Evolutionary conservation across 2,888 invertebrate genomes (phyloP).

Genomic region (Dendrolimus pini): DNA sequence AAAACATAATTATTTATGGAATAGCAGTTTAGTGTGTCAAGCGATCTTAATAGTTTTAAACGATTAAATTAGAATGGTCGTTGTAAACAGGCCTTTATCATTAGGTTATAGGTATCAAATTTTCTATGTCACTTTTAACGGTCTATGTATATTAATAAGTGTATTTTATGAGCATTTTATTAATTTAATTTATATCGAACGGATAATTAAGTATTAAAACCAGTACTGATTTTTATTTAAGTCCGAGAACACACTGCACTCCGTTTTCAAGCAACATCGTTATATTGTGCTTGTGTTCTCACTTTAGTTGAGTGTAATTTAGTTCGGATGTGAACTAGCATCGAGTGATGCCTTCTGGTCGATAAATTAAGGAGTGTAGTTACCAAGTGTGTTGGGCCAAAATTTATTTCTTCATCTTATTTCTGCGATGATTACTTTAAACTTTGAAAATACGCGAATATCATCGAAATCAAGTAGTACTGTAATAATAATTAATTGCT

Average conservation of each 20-base stretch:
- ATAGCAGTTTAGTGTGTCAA: neutral
- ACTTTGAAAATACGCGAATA: conserved; percentile 28
- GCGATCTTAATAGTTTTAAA: conserved; percentile 2
- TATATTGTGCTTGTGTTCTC: conserved; percentile 43
- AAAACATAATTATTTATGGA: neutral
- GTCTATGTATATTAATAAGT: conserved; percentile 58
- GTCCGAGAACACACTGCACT: conserved; percentile 43
- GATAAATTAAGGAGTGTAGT: conserved; percentile 4
- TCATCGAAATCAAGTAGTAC: conserved; percentile 36
- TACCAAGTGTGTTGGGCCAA: conserved; percentile 2
- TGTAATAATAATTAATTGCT: conserved; percentile 52
- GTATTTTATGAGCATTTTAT: conserved; percentile 70
- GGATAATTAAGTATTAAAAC: conserved; percentile 55
- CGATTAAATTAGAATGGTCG: conserved; percentile 29
- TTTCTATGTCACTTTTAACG: conserved; percentile 73
- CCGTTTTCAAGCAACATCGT: conserved; percentile 22
- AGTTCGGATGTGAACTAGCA: conserved; percentile 32
- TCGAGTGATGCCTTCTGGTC: conserved; percentile 8
- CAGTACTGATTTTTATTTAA: conserved; percentile 65
- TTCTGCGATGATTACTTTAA: conserved; percentile 27
- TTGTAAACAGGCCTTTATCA: conserved; percentile 53
- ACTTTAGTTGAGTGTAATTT: conserved; percentile 11
- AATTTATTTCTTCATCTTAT: conserved; percentile 29
- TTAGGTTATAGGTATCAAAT: conserved; percentile 68
- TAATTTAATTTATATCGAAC: conserved; percentile 66